Evolutionary conservation across 2,113 vertebrate species (phyloP), one percentile per base, ranked within the genome.

Genomic region (Ctenodactylus gundi): DNA sequence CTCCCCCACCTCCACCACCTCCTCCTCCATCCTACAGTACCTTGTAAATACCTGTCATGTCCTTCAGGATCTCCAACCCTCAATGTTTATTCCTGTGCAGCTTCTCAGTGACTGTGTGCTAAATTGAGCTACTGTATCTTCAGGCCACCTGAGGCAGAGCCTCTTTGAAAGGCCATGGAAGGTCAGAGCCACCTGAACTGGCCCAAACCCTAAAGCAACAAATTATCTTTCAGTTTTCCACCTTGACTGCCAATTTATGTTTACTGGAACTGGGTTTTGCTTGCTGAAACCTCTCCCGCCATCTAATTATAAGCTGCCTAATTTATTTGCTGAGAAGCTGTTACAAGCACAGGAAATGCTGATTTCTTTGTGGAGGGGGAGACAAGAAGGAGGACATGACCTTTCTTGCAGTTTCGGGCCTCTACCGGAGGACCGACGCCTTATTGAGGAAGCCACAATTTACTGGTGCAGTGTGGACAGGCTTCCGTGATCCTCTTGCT

Each of bases 401-500:
- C 36, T 78, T 82, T 68, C 70, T 70, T 82, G 67, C 36, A 95
- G 92, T 70, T 84, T 85, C 53, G 46, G 65, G 77, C 86, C 65
- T 53, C 92, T 29, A 67, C 6, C 31, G 34, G 25, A 95, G 90
- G 88, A 85, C 76, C 21, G 55, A 65, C 14, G 25, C 95, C 95
- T 94, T 93, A 83, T 78, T 27, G 88, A 96, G 97, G 97, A 97
- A 97, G 96, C 96, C 96, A 88, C 31, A 92, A 2, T 91, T 65
- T 46, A 55, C 27, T 90, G 95, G 95, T 97, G 96, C 97, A 96
- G 96, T 83, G 3, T 75, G 39, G 92, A 96, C 23, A 4, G 96
- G 95, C 97, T 97, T 97, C 97, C 82, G 51, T 93, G 97, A 97
- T 95, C 14, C 75, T 85, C 23, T 36, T 90, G 94, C 96, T 96